phyloP scores from a whole-genome alignment of 2,888 invertebrate species.

The Erpobdella octoculata region DNA sequence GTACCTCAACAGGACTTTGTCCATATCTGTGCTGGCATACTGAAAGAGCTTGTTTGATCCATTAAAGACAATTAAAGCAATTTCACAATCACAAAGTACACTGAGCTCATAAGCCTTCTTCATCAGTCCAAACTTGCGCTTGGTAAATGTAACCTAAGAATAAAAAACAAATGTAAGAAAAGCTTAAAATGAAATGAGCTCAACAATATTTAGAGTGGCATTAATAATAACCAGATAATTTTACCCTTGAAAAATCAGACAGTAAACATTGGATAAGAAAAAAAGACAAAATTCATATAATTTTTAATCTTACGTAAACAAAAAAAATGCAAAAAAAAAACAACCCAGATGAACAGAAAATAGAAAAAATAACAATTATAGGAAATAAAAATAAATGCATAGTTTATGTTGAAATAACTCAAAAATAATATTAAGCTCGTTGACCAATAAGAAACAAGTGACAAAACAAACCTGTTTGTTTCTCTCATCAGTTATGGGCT shows the following conservation, averaged over 20 bases:
- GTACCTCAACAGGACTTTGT: conserved; percentile 89
- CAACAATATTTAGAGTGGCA: too few relatives aligned
- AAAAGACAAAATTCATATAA: too few relatives aligned
- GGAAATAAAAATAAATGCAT: too few relatives aligned
- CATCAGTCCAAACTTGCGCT: conserved; percentile 99
- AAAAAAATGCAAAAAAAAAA: too few relatives aligned
- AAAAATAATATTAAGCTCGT: too few relatives aligned
- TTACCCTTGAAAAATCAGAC: too few relatives aligned
- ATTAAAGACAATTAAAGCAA: conserved; percentile 98
- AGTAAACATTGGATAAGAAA: too few relatives aligned
- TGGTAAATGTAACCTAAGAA: conserved; percentile 96
- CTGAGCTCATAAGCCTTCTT: conserved; percentile 98
- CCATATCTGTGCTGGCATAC: conserved; percentile 93
- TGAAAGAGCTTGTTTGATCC: conserved; percentile 87
- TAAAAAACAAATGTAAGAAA: conserved; percentile 45
- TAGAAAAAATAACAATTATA: too few relatives aligned
- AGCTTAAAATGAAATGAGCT: too few relatives aligned
- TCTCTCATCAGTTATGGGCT: conserved; percentile 30
- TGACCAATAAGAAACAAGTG: background rate
- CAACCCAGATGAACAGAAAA: background rate
- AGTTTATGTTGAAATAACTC: too few relatives aligned
- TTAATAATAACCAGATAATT: too few relatives aligned
- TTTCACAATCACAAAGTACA: conserved; percentile 99
- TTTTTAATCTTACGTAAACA: background rate
- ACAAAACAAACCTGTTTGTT: conserved; percentile 35